phyloP scores from a whole-genome alignment of 2,888 invertebrate species.

The Lapara coniferarum region DNA sequence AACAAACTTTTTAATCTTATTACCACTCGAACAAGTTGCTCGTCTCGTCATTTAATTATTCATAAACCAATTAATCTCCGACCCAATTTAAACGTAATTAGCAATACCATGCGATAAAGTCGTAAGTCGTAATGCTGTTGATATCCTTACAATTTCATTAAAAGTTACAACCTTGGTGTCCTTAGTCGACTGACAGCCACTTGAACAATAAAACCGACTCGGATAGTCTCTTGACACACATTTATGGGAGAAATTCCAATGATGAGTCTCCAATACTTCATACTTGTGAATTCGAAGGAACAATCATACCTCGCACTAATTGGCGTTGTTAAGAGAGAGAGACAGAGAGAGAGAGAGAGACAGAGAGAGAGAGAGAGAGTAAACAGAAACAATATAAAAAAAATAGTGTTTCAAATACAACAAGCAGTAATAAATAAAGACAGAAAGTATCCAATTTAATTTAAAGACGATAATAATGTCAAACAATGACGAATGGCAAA shows the following conservation, averaged over 20 bases:
- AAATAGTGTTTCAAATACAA: neutral
- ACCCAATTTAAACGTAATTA: slow-evolving; percentile 59
- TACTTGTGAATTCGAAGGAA: slow-evolving; percentile 36
- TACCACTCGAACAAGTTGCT: too few species aligned
- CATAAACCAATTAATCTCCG: slow-evolving; percentile 42
- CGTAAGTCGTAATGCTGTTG: slow-evolving; percentile 50
- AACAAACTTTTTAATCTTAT: too few species aligned
- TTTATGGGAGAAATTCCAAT: slow-evolving; percentile 51
- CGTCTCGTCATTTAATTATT: neutral
- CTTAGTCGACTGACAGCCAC: slow-evolving; percentile 58
- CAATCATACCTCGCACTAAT: slow-evolving; percentile 16
- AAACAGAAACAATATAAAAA: neutral
- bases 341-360: too few species aligned
- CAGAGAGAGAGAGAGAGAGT: slow-evolving; percentile 21
- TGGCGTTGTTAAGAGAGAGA: slow-evolving; percentile 28
- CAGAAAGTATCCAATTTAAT: neutral
- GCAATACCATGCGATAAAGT: slow-evolving; percentile 38
- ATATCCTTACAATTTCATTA: slow-evolving; percentile 66
- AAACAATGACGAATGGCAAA: slow-evolving; percentile 8
- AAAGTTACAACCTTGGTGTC: slow-evolving; percentile 65
- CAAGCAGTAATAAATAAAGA: slow-evolving; percentile 1
- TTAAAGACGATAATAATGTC: neutral
- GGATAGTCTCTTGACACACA: slow-evolving; percentile 74
- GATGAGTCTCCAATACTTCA: slow-evolving; percentile 35
- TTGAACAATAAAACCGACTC: slow-evolving; percentile 72